Conservation (phyloP, 2,888 invertebrate species). For the Drosophila peninsularis region DNA sequence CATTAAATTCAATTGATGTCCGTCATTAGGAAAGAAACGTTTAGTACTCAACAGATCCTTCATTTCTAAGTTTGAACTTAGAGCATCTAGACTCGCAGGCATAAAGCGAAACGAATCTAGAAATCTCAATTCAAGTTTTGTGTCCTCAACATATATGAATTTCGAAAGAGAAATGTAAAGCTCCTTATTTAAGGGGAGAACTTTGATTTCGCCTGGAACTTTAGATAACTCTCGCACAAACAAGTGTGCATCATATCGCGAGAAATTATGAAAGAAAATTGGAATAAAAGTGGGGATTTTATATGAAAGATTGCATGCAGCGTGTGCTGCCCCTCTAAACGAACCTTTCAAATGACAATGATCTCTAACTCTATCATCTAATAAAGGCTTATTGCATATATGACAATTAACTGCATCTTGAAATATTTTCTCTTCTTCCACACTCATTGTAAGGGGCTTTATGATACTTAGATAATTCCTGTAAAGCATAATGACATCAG, state of each 20-base stretch:
- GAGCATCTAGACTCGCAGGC: too few species aligned
- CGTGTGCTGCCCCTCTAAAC: not conserved
- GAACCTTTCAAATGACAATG: not conserved
- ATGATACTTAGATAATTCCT: not conserved
- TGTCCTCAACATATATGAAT: not conserved
- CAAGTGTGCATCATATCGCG: too few species aligned
- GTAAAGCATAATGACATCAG: not conserved
- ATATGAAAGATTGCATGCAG: not conserved
- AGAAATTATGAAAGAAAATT: too few species aligned
- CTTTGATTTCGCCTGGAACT: too few species aligned
- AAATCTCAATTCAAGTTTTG: not conserved
- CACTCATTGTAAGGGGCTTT: not conserved
- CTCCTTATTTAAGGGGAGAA: too few species aligned
- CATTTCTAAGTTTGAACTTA: too few species aligned
- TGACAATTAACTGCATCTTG: not conserved
- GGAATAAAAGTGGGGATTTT: not conserved
- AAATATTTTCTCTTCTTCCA: too few species aligned
- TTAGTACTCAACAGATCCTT: too few species aligned
- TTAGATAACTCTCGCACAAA: too few species aligned
- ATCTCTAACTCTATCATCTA: conserved; percentile 2
- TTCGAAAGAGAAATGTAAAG: not conserved
- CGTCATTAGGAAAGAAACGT: too few species aligned
- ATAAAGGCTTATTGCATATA: not conserved
- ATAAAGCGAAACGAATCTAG: not conserved
- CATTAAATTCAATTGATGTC: too few species aligned